Evolutionary conservation across 2,888 invertebrate genomes (phyloP).

Genomic region (Pheosia tremula): DNA sequence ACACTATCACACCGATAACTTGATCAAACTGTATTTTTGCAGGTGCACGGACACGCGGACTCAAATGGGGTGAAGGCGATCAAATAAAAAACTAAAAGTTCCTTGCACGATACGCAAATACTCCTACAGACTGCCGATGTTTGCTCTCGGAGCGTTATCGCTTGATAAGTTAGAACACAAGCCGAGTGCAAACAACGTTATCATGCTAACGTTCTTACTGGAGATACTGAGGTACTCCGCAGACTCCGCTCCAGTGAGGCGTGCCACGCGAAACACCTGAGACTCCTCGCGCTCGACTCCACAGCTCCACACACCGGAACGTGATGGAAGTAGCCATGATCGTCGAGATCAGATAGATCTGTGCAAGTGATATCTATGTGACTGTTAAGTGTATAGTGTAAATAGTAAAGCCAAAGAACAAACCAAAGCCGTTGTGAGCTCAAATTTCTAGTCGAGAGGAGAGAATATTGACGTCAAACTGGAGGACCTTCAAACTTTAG

Average conservation of each 20-base stretch:
- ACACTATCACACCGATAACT: constrained; percentile 52
- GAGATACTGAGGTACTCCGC: constrained; percentile 62
- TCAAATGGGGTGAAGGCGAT: constrained; percentile 58
- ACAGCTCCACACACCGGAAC: constrained; percentile 10
- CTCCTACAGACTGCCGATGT: constrained; percentile 75
- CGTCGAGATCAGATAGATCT: constrained; percentile 38
- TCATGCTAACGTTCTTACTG: constrained; percentile 76
- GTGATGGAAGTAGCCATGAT: constrained; percentile 47
- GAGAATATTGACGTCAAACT: constrained; percentile 63
- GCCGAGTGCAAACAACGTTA: constrained; percentile 78
- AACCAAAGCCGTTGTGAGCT: constrained; percentile 50
- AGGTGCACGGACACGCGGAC: constrained; percentile 62
- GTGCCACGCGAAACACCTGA: constrained; percentile 60
- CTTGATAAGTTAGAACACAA: constrained; percentile 83
- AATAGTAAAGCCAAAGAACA: constrained; percentile 52
- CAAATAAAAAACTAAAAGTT: constrained; percentile 68
- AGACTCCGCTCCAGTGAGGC: constrained; percentile 61
- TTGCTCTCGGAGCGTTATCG: constrained; percentile 77
- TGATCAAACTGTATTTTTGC: constrained; percentile 61
- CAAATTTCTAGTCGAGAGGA: constrained; percentile 48
- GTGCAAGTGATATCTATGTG: constrained; percentile 45
- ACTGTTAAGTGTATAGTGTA: constrained; percentile 48
- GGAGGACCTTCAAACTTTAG: constrained; percentile 78
- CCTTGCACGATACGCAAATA: constrained; percentile 78
- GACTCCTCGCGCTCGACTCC: constrained; percentile 20